phyloP scores from a whole-genome alignment of 2,113 vertebrate genomes.

The Notarius lentiginosus region DNA sequence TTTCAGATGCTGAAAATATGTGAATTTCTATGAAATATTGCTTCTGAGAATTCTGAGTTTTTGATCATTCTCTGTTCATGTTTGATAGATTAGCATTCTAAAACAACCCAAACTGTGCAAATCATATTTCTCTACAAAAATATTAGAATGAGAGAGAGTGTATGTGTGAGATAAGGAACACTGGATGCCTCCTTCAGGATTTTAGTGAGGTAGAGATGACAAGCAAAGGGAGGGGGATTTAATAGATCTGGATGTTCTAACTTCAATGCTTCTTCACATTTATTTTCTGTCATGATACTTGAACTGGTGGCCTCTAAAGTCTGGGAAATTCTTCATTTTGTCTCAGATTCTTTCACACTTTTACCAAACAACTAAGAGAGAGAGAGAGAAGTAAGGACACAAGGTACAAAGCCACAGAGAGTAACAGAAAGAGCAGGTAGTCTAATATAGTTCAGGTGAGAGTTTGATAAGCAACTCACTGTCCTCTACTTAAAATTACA shows the following conservation, averaged over 20 bases:
- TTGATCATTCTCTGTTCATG: slow-evolving; percentile 16
- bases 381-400: background rate
- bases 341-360: background rate
- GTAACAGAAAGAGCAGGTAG: background rate
- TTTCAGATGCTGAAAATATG: background rate
- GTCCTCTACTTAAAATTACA: slow-evolving; percentile 45
- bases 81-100: background rate
- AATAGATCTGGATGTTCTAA: slow-evolving; percentile 35
- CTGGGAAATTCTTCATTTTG: background rate
- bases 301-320: background rate
- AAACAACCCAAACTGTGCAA: background rate
- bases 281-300: background rate
- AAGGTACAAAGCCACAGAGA: background rate
- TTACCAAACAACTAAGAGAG: background rate
- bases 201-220: slow-evolving; percentile 18
- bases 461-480: slow-evolving; percentile 37
- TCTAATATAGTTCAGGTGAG: slow-evolving; percentile 9
- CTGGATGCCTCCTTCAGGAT: slow-evolving; percentile 9
- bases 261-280: background rate
- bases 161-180: background rate
- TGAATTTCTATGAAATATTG: slow-evolving; percentile 29
- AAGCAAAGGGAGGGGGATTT: slow-evolving; percentile 20
- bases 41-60: slow-evolving; percentile 1
- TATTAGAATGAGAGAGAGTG: background rate
- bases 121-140: slow-evolving; percentile 11